phyloP scores from a whole-genome alignment of 2,888 invertebrate species.

The Thelaira solivaga region DNA sequence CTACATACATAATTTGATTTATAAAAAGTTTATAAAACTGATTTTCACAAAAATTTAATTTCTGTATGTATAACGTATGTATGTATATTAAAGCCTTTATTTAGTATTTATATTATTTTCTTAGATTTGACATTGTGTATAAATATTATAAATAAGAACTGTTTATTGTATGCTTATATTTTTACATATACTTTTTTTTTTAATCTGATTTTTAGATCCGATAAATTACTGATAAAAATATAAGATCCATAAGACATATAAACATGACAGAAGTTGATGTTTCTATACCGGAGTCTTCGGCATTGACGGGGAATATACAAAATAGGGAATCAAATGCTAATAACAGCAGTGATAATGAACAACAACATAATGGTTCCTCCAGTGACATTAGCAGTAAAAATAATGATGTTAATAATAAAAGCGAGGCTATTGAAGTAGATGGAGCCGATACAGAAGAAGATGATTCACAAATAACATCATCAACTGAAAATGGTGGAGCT shows the following conservation, averaged over 20 bases:
- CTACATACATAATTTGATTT: too few species aligned
- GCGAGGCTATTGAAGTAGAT: slow-evolving; percentile 67
- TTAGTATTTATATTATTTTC: too few species aligned
- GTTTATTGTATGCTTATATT: too few species aligned
- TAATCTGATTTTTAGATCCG: not conserved
- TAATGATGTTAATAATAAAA: slow-evolving; percentile 63
- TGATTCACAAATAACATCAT: slow-evolving; percentile 74
- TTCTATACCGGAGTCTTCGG: slow-evolving; percentile 72
- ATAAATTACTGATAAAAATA: not conserved
- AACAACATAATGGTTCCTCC: slow-evolving; percentile 63
- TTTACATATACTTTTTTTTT: not conserved
- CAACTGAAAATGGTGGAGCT: slow-evolving; percentile 70
- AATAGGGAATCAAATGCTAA: slow-evolving; percentile 61
- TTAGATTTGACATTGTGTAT: too few species aligned
- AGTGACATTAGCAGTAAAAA: slow-evolving; percentile 65
- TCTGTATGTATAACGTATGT: too few species aligned
- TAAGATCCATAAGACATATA: not conserved
- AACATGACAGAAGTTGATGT: slow-evolving; percentile 73
- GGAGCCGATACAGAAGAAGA: slow-evolving; percentile 66
- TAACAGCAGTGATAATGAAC: slow-evolving; percentile 22
- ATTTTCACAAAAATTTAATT: too few species aligned
- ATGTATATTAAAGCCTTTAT: too few species aligned
- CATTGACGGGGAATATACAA: slow-evolving; percentile 64
- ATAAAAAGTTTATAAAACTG: too few species aligned
- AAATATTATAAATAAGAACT: too few species aligned